Base-by-base conservation (phyloP, 1,140 invertebrate genomes). In the Phortica variegata region DNA sequence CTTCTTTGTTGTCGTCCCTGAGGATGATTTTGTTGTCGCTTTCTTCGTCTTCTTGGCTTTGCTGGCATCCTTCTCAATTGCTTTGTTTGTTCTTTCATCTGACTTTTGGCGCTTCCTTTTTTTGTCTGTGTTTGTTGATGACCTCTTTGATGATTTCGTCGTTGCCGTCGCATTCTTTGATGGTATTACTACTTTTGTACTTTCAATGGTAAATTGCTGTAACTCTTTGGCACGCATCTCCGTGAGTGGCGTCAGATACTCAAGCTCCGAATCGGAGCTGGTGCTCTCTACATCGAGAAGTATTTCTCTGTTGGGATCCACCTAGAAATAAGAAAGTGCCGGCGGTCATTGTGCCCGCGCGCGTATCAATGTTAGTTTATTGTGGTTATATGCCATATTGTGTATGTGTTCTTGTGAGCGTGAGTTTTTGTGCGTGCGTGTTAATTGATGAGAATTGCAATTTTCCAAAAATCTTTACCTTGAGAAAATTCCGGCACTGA, bases 401-500 rank as follows among this genome's bases (percentile, higher is more conserved):
- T 20, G 43, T 45, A 21, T 29, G 13, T 16, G 21, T 37, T 13
- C n/a, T n/a, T n/a, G n/a, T n/a, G n/a, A n/a, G n/a, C n/a, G n/a
- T n/a, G n/a, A n/a, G n/a, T n/a, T 17, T 20, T 44, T 4, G 19
- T 9, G 26, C 7, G 17, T 13, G 23, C 16, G 21, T 38, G 29
- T 36, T n/a, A n/a, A 26, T 6, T 42, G 15, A 21, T 29, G 12
- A 39, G 31, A 26, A 45, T 37, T 37, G 29, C 26, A 32, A 12
- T 33, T 39, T 42, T 42, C 40, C 41, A 44, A 37, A 43, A 36
- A 36, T 29, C 42, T 40, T 88, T 52, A 93, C 86, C 82, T 95
- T 93, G 26, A 97, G 85, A 78, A 97, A 97, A 76, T 98, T 98
- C 61, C 93, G 79, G 76, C 95, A 98, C 76, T 98, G 94, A 78